A percentile compares a stretch with the other conserved stretches of the same genome.
phyloP scores from a whole-genome alignment of 2,113 vertebrate genomes.

The Myrmophylax atrothorax region DNA sequence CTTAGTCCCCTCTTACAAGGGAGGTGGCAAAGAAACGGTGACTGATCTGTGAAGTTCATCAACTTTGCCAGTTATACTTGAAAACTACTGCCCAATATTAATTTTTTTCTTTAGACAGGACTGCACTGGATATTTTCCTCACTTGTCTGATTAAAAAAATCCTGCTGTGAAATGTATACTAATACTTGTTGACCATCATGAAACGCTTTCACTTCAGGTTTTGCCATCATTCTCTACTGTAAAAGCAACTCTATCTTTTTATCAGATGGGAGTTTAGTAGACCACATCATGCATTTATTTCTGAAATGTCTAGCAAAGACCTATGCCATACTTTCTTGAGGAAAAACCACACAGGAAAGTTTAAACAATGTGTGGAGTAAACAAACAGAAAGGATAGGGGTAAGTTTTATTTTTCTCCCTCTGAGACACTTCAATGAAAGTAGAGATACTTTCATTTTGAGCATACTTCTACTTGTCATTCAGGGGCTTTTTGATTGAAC shows the following conservation, averaged over 20 bases:
- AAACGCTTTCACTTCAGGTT: neutral
- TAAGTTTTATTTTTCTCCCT: neutral
- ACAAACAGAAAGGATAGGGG: neutral
- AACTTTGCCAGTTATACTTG: neutral
- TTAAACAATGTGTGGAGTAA: neutral
- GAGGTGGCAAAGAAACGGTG: neutral
- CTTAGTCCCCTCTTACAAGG: neutral
- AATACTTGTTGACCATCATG: neutral
- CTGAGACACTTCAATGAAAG: neutral
- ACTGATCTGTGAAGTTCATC: neutral
- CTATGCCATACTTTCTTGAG: neutral
- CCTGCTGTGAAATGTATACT: neutral
- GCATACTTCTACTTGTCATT: neutral
- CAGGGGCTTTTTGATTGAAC: neutral
- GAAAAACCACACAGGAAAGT: neutral
- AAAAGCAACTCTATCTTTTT: neutral
- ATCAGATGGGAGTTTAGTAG: neutral
- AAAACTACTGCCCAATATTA: neutral
- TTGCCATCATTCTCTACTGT: neutral
- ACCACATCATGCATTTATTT: neutral
- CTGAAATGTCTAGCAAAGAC: neutral
- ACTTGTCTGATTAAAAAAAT: neutral
- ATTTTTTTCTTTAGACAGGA: neutral
- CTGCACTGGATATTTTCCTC: neutral
- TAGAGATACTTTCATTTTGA: slow-evolving; percentile 14